phyloP scores from a whole-genome alignment of 2,888 invertebrate species.

The Caenorhabditis sp. region DNA sequence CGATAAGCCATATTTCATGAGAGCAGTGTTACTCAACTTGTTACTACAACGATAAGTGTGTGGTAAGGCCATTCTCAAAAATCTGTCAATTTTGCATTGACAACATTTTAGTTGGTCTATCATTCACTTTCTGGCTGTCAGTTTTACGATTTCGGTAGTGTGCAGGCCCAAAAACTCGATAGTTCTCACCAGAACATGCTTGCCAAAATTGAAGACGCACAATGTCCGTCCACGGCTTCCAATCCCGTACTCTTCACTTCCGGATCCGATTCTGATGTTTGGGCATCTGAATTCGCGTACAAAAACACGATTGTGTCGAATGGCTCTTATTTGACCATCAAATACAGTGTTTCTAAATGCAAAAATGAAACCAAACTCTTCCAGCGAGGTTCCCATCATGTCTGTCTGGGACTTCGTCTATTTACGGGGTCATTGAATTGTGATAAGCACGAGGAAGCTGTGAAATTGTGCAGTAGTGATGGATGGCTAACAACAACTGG shows the following conservation, averaged over 20 bases:
- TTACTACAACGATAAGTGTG: neutral
- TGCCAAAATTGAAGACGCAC: neutral
- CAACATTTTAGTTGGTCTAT: neutral
- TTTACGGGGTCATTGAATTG: neutral
- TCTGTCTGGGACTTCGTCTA: neutral
- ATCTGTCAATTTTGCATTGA: neutral
- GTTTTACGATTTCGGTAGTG: neutral
- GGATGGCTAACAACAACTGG: neutral
- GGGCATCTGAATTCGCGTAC: neutral
- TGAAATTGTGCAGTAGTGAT: neutral
- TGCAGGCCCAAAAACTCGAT: neutral
- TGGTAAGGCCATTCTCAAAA: neutral
- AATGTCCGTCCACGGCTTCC: neutral
- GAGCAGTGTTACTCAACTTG: neutral
- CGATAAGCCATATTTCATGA: neutral
- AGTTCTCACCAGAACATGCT: neutral
- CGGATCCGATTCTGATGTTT: neutral
- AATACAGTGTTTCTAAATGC: neutral
- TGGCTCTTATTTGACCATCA: neutral
- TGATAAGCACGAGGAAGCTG: neutral
- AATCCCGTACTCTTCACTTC: neutral
- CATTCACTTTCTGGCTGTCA: neutral
- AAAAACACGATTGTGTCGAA: neutral
- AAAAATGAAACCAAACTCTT: neutral
- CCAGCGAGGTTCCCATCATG: neutral